Conservation (phyloP, 2,888 invertebrate genomes). For the Melikaiella ostensackeni region DNA sequence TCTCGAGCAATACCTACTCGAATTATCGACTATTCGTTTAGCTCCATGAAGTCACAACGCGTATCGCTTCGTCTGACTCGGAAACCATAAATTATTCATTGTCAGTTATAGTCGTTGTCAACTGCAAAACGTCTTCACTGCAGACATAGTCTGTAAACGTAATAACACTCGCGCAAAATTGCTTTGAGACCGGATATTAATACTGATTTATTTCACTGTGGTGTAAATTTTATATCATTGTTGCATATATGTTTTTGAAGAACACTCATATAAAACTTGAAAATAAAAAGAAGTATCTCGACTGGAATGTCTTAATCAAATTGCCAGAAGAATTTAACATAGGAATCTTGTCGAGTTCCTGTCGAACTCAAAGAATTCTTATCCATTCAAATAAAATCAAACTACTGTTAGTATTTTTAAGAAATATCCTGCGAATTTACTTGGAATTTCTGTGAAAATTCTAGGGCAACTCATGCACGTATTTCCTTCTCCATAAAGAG, state of each 20-base stretch:
- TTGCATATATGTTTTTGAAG: neutral
- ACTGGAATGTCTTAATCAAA: conserved; percentile 7
- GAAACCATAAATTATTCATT: conserved; percentile 32
- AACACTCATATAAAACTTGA: neutral
- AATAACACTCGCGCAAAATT: conserved; percentile 26
- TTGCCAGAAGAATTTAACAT: conserved; percentile 8
- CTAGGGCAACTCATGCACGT: neutral
- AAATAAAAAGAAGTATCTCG: neutral
- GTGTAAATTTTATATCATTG: conserved; percentile 2
- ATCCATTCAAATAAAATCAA: neutral
- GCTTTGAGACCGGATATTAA: conserved; percentile 22
- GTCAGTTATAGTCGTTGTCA: conserved; percentile 26
- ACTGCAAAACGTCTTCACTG: conserved; percentile 5
- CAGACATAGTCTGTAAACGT: neutral
- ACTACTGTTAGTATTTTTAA: neutral
- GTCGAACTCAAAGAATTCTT: conserved; percentile 13
- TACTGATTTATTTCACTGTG: neutral
- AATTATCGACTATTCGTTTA: conserved; percentile 18
- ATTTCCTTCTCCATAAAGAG: neutral
- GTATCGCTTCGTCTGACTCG: conserved; percentile 12
- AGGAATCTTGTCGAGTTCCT: neutral
- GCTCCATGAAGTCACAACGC: conserved; percentile 7
- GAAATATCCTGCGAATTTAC: neutral
- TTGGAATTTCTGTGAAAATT: conserved; percentile 13
- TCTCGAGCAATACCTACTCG: conserved; percentile 1